phyloP scores from a whole-genome alignment of 2,888 invertebrate genomes.

The Crematogaster levior region DNA sequence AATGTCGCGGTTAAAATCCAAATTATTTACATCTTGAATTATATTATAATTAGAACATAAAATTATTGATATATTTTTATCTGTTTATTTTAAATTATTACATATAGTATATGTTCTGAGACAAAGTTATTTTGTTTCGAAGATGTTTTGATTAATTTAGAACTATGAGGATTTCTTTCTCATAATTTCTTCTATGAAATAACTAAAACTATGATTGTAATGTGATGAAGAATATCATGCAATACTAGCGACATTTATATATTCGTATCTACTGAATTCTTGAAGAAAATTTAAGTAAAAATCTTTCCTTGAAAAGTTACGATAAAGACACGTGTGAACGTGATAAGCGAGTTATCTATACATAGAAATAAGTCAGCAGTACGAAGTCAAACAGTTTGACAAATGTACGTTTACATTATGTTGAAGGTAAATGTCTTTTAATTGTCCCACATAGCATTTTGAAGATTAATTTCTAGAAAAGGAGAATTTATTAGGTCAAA shows the following conservation, averaged over 20 bases:
- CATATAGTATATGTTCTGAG: background rate
- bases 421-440: background rate
- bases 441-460: background rate
- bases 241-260: background rate
- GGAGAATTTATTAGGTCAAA: background rate
- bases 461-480: background rate
- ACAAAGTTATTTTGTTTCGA: background rate
- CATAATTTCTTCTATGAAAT: background rate
- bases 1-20: background rate
- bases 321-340: constrained; percentile 1
- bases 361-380: background rate
- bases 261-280: background rate
- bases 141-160: background rate
- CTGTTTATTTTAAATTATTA: background rate
- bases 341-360: constrained; percentile 5
- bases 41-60: background rate
- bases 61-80: background rate
- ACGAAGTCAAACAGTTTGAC: background rate
- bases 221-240: background rate
- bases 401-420: constrained; percentile 2
- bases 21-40: constrained; percentile 10
- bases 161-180: background rate
- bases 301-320: background rate
- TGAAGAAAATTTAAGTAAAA: background rate
- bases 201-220: background rate